Conservation (phyloP, 2,113 vertebrate genomes). For the Platysternon megacephalum region DNA sequence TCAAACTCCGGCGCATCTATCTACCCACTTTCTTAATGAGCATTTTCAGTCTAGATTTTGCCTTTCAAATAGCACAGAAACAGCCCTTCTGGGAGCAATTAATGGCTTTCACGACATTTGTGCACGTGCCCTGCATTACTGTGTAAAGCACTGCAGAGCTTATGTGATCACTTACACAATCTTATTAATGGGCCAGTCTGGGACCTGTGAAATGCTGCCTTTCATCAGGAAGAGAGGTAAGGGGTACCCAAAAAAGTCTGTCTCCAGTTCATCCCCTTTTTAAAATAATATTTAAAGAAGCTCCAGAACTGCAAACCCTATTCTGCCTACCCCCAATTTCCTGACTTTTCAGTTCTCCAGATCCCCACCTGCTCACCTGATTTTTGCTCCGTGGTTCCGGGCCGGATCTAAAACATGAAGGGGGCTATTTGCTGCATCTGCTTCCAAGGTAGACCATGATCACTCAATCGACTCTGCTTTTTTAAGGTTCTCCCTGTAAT, state of each 20-base stretch:
- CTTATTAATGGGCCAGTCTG: background rate
- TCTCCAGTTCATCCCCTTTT: background rate
- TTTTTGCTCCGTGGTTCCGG: background rate
- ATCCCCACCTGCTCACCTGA: rapidly evolving
- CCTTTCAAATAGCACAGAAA: background rate
- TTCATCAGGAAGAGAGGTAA: background rate
- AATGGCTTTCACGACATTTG: background rate
- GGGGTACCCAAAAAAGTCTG: constrained; percentile 1
- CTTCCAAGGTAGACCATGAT: rapidly evolving
- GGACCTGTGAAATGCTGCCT: background rate
- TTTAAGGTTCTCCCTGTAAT: rapidly evolving
- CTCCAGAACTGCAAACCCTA: background rate
- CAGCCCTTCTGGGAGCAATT: constrained; percentile 39
- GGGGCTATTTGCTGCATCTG: background rate
- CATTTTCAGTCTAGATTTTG: background rate
- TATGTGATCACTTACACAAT: background rate
- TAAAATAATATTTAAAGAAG: background rate
- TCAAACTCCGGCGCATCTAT: background rate
- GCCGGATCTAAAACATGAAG: rapidly evolving
- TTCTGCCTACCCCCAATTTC: background rate
- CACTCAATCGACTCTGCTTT: background rate
- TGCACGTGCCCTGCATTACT: background rate
- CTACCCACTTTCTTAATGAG: constrained; percentile 25
- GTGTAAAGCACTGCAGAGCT: background rate
- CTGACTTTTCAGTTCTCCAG: background rate